Evolutionary conservation across 1,140 invertebrate genomes (phyloP), one percentile per base, ranked within the genome.

Genomic region (Nasonia vitripennis): DNA sequence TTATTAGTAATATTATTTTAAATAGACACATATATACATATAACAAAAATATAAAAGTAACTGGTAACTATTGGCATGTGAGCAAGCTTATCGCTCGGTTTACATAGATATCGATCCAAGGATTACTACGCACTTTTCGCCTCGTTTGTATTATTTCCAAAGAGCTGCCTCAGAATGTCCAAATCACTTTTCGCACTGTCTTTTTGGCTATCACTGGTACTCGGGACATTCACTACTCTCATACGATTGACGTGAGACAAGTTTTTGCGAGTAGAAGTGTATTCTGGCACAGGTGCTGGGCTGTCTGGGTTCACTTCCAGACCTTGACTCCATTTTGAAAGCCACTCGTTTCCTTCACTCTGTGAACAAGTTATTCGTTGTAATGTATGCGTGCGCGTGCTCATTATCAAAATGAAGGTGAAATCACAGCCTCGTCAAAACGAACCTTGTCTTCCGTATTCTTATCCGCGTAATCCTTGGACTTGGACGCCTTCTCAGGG

Each of bases 291-390:
- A 41, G 20, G 0, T 11, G 12, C 3, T 17, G 48, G 1, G 17
- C 23, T 17, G 2, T 27, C 20, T 3, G 5, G 3, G 9, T 51
- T 75, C 0, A 70, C 37, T 9, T 0, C 37, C 75, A 41, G n/a
- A 12, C 37, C 71, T 75, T 87, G 70, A 27, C 55, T 84, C 86
- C 86, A 87, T 67, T 84, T 84, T 2, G 73, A 73, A 10, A 87
- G 86, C 86, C 86, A 87, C 11, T 82, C 79, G 23, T n/a, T 79
- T 1, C 11, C 68, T 34, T 78, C 74, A 14, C n/a, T 85, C 82
- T 84, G 14, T n/a, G 41, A 83, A 74, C 45, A 27, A 79, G 71
- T 41, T 67, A 31, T 37, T 70, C 34, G 17, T 68, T 17, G 41
- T 80, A 41, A 68, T 68, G 10, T 45, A 45, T 37, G 34, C 41